A percentile compares a stretch with the other conserved stretches of the same genome.
These are phyloP conservation scores for Poeciliopsis infans DNA, from an alignment of 2,797 vertebrate species.

Conservation along the genomic window DNA sequence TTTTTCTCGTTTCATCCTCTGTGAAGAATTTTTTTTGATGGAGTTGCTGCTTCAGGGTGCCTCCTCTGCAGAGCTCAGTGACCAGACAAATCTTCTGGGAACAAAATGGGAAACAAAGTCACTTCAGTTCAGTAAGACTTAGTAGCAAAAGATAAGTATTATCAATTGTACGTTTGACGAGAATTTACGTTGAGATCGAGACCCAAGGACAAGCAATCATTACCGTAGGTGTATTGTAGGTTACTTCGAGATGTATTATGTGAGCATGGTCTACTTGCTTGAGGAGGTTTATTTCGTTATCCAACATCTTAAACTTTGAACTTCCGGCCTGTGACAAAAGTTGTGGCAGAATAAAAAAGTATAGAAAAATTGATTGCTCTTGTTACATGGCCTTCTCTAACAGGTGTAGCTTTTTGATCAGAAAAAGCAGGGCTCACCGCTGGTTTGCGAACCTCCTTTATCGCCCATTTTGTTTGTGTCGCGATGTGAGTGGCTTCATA, in stretches of 20 bases:
- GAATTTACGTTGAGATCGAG: constrained; percentile 12
- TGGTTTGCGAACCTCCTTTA: constrained; percentile 87
- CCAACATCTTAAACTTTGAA: constrained; percentile 84
- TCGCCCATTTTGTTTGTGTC: constrained; percentile 83
- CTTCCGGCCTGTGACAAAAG: constrained; percentile 83
- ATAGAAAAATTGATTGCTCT: constrained; percentile 18
- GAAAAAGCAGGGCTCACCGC: constrained; percentile 74
- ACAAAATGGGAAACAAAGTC: constrained; percentile 38
- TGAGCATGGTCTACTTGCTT: constrained; percentile 85
- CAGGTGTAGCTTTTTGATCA: constrained; percentile 35
- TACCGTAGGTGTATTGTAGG: constrained; percentile 86
- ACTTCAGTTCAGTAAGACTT: constrained; percentile 29
- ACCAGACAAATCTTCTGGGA: constrained; percentile 87
- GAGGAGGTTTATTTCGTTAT: constrained; percentile 87
- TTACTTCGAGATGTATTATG: constrained; percentile 88
- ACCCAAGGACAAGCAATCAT: constrained; percentile 38
- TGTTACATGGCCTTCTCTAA: constrained; percentile 30
- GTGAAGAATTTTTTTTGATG: constrained; percentile 79
- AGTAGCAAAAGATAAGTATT: constrained; percentile 17
- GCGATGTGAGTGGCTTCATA: constrained; percentile 84
- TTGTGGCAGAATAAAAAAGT: not conserved
- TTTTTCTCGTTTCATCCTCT: constrained; percentile 86
- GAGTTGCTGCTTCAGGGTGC: constrained; percentile 85
- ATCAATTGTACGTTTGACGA: constrained; percentile 16
- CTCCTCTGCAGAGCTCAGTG: constrained; percentile 87